Evolutionary conservation across 2,888 invertebrate genomes (phyloP), one percentile per base, ranked within the genome.

Genomic region (Drosophila mercatorum): DNA sequence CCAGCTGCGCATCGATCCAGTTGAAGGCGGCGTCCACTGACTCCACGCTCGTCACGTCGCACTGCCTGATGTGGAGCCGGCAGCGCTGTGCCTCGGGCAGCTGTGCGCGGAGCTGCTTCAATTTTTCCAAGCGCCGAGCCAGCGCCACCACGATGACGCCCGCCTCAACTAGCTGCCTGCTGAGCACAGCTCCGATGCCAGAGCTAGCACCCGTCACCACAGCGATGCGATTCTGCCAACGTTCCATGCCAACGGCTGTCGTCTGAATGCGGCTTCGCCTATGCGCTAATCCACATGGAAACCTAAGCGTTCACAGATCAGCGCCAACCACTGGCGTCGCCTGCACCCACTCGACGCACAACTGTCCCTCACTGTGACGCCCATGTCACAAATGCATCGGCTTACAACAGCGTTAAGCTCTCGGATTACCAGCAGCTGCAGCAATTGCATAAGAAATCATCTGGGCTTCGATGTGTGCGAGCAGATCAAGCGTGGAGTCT

Each of bases 181-280:
- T 90, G n/a, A 94, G 91, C 3, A 92, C 93, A 2, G 93, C 93
- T 17, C 94, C 95, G 46, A 95, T 95, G 4, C 95, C 95, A 0
- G 93, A 92, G 86, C 95, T 95, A 12, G 94, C 95, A 1, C 95
- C 95, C 1, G 95, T 95, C 61, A 95, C 95, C 31, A 95, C 93
- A 0, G 95, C 95, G 0, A 94, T 93, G 81, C 94, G 94, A 46
- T 94, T 94, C 2, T 80, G 79, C 95, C 95, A 95, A 62, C 94
- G 94, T 34, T 95, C 94, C 93, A 94, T 93, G 55, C 17, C 68
- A 47, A 14, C 31, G 53, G 11, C 53, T 62, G 47, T 1, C 14
- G 36, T 38, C 12, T 11, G 44, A 81, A 57, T 83, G 76, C 43
- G 60, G 34, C 38, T 38, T 10, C 43, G n/a, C 3, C 4, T 26